phyloP scores from a whole-genome alignment of 2,797 vertebrate species.

The Acropternis orthonyx region DNA sequence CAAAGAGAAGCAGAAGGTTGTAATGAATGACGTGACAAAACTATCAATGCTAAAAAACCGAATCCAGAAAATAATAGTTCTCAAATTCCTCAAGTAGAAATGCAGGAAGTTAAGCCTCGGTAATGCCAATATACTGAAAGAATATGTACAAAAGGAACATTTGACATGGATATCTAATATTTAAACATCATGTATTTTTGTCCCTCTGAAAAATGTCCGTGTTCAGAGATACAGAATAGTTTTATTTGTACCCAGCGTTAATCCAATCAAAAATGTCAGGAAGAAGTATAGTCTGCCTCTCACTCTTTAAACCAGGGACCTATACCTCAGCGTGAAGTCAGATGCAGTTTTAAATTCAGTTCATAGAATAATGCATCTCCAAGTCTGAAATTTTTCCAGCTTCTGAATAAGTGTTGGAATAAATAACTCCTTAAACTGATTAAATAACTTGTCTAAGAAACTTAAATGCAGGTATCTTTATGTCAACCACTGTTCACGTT shows the following conservation, averaged over 20 bases:
- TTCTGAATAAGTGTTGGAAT: constrained; percentile 12
- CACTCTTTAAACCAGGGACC: neutral
- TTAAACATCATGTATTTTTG: neutral
- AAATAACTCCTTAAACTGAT: constrained; percentile 36
- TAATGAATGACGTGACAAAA: constrained; percentile 12
- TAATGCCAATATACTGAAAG: neutral
- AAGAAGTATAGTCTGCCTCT: neutral
- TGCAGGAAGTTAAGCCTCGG: neutral
- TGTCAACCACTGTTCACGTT: neutral
- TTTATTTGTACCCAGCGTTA: neutral
- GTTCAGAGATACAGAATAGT: neutral
- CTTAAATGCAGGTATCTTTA: neutral
- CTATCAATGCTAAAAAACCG: neutral
- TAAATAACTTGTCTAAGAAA: neutral
- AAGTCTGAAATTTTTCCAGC: neutral
- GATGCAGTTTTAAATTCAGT: constrained; percentile 14
- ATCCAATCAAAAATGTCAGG: constrained; percentile 14
- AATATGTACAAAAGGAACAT: neutral
- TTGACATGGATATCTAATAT: neutral
- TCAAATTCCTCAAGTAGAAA: neutral
- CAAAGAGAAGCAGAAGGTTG: constrained; percentile 23
- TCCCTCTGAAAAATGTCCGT: constrained; percentile 21
- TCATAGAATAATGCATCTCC: neutral
- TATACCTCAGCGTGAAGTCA: neutral
- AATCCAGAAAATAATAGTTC: neutral